Conservation (phyloP, 2,797 vertebrate genomes). For the Aulostomus chinensis region DNA sequence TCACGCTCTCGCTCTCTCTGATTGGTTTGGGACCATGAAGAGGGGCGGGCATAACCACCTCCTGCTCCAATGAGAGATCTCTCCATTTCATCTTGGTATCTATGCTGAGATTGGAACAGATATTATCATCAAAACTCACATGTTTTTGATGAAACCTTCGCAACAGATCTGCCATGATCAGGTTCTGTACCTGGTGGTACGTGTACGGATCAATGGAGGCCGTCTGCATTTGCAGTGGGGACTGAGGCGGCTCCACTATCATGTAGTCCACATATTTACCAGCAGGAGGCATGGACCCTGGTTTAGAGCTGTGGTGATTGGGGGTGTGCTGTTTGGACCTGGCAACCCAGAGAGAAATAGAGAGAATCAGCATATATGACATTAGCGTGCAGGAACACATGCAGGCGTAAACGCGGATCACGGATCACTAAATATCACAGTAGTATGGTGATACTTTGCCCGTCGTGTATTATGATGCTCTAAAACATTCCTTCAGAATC, state of each 20-base stretch:
- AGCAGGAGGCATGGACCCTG: conserved; percentile 52
- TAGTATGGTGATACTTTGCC: too few relatives aligned
- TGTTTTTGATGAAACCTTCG: too few relatives aligned
- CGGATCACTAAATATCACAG: too few relatives aligned
- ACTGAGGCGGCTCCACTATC: conserved; percentile 80
- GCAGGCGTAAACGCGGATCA: too few relatives aligned
- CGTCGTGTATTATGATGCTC: too few relatives aligned
- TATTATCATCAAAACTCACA: too few relatives aligned
- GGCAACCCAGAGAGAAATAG: conserved; percentile 24
- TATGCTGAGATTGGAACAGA: conserved; percentile 76
- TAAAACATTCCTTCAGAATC: too few relatives aligned
- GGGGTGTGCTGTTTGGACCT: conserved; percentile 67
- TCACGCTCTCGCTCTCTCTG: conserved; percentile 71
- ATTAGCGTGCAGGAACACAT: too few relatives aligned
- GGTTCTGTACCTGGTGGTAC: conserved; percentile 84
- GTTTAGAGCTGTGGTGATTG: conserved; percentile 58
- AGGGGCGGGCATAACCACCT: conserved; percentile 67
- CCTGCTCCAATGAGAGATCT: conserved; percentile 65
- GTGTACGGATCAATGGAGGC: conserved; percentile 87
- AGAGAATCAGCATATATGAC: background rate
- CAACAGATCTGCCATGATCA: background rate
- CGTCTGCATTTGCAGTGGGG: conserved; percentile 79
- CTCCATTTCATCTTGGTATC: conserved; percentile 80
- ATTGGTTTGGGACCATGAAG: conserved; percentile 61
- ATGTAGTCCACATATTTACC: conserved; percentile 89